A percentile compares a stretch with the other conserved stretches of the same genome.
Evolutionary conservation across 1,140 invertebrate genomes (phyloP).

Genomic region (Cheumatopsyche charites): DNA sequence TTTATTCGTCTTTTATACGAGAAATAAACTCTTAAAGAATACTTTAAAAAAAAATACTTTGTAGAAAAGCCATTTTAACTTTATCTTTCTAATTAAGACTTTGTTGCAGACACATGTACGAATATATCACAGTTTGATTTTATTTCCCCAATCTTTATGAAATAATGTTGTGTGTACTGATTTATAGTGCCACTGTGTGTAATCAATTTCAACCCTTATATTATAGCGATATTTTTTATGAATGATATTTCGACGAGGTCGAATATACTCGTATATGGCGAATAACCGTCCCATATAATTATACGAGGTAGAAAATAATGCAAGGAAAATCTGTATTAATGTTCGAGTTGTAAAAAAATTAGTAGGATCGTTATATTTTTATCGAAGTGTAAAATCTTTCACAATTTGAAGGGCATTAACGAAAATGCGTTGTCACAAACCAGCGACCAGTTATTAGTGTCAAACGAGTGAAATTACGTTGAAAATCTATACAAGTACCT

Average conservation of each 20-base stretch:
- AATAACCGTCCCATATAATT: no score
- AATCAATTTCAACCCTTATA: background rate
- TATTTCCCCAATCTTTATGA: background rate
- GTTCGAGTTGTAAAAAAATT: background rate
- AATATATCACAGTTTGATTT: background rate
- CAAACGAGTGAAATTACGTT: conserved; percentile 4
- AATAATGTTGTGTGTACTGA: background rate
- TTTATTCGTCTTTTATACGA: background rate
- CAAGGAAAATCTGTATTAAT: no score
- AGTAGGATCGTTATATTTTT: conserved; percentile 8
- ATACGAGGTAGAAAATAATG: no score
- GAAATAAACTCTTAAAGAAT: background rate
- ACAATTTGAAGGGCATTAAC: background rate
- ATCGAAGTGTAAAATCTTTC: conserved; percentile 8
- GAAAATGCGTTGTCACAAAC: conserved; percentile 11
- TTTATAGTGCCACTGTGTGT: background rate
- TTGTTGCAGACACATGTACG: background rate
- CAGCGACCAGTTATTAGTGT: background rate
- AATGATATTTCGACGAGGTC: background rate
- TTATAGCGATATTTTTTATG: background rate
- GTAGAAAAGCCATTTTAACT: background rate
- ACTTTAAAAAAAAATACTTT: no score
- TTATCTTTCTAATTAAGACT: conserved; percentile 9
- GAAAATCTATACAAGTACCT: background rate
- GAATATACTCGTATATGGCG: no score